Percentiles rank a stretch among this genome's conserved stretches.
These are phyloP conservation scores for Ptilodon capucinus DNA, from an alignment of 2,888 invertebrate species.

Conservation along the genomic window DNA sequence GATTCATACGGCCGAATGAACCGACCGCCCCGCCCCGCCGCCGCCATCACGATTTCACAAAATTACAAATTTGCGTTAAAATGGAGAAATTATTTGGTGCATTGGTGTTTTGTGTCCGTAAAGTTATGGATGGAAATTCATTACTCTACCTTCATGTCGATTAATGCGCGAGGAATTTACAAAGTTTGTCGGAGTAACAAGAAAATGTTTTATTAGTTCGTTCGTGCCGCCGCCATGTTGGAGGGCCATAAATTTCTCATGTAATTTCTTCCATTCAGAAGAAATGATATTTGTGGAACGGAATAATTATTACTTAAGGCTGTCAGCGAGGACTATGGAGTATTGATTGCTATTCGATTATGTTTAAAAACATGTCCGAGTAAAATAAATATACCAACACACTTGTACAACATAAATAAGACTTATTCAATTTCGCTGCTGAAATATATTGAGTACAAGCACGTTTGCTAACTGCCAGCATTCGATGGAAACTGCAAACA, in stretches of 20 bases:
- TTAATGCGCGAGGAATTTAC: conserved; percentile 1
- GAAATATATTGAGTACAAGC: neutral
- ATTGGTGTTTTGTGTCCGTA: neutral
- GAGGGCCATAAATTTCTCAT: neutral
- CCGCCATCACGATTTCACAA: conserved; percentile 11
- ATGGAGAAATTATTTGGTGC: conserved; percentile 3
- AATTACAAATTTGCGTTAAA: conserved; percentile 4
- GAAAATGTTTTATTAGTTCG: neutral
- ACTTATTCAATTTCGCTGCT: neutral
- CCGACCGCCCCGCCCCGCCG: neutral
- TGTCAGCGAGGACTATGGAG: too few species aligned
- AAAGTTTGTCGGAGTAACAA: conserved; percentile 1
- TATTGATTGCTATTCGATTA: too few species aligned
- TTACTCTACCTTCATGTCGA: neutral
- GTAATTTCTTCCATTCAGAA: neutral
- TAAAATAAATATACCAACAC: too few species aligned
- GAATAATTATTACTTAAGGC: too few species aligned
- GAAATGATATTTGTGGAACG: neutral
- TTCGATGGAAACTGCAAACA: neutral
- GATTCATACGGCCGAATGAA: conserved; percentile 22
- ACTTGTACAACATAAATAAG: neutral
- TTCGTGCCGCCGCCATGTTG: neutral
- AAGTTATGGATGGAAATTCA: neutral
- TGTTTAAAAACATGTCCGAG: too few species aligned
- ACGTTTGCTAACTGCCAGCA: too few species aligned